Percentiles rank a stretch among this genome's conserved stretches.
phyloP scores from a whole-genome alignment of 2,113 vertebrate species.

The Sinocyclocheilus rhinocerous region DNA sequence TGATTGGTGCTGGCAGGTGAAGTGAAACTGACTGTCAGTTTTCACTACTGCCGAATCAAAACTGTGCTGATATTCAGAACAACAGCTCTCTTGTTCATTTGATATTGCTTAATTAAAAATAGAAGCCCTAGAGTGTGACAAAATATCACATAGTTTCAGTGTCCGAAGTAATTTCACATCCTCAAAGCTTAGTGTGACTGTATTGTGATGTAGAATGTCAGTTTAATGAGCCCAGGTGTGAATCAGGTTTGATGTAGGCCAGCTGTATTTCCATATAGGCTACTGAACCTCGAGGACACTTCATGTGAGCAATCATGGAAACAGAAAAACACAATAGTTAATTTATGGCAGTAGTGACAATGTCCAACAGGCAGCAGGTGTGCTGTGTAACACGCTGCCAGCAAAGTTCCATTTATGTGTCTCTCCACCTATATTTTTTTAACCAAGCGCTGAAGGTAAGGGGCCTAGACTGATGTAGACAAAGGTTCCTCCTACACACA shows the following conservation, averaged over 20 bases:
- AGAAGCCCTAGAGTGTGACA: no score
- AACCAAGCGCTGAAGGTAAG: background rate
- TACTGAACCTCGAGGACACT: background rate
- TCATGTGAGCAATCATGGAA: background rate
- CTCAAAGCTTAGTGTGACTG: background rate
- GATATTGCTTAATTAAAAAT: no score
- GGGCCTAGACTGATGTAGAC: background rate
- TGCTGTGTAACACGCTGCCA: slow-evolving; percentile 13
- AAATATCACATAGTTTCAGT: no score
- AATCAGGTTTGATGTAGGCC: background rate
- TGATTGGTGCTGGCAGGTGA: no score
- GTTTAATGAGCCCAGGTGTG: background rate
- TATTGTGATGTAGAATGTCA: background rate
- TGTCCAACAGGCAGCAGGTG: slow-evolving; percentile 26
- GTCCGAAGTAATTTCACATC: no score
- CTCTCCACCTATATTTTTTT: background rate
- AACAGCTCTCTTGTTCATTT: no score
- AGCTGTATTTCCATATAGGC: background rate
- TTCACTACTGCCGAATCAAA: no score
- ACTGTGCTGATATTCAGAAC: no score
- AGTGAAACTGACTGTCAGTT: no score
- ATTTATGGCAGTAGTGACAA: slow-evolving; percentile 9
- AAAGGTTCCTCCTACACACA: background rate
- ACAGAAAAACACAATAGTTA: background rate
- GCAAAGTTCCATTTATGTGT: background rate